Base-by-base conservation (phyloP, 37 sponge, comb jelly and placozoan species). In the Beroe ovata region DNA sequence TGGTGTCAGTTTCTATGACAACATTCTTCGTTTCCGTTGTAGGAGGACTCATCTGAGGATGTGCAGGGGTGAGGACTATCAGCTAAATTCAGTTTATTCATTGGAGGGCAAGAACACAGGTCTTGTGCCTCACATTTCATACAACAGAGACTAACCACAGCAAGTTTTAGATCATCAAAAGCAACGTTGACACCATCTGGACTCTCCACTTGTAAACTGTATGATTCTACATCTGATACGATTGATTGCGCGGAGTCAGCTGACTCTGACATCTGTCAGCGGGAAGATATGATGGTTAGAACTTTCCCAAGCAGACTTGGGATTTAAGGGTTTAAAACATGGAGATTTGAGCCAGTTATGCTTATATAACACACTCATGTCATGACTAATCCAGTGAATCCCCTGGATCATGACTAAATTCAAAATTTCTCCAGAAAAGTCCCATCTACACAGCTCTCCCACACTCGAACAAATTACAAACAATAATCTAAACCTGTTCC, bases 61-160 rank as follows among this genome's bases (percentile, higher is more conserved):
- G n/a, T n/a, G n/a, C n/a, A n/a, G n/a, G n/a, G n/a, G n/a, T n/a
- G n/a, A n/a, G n/a, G n/a, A n/a, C n/a, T n/a, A n/a, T n/a, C n/a
- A n/a, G n/a, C n/a, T n/a, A n/a, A n/a, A n/a, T n/a, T n/a, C n/a
- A n/a, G n/a, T n/a, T n/a, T n/a, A n/a, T n/a, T n/a, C n/a, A n/a
- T n/a, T n/a, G n/a, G n/a, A n/a, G n/a, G n/a, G n/a, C n/a, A n/a
- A n/a, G n/a, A n/a, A n/a, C n/a, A n/a, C n/a, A n/a, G n/a, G n/a
- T n/a, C n/a, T n/a, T n/a, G n/a, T n/a, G n/a, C n/a, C n/a, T n/a
- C n/a, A n/a, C n/a, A n/a, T n/a, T n/a, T n/a, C n/a, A n/a, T n/a
- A n/a, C n/a, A n/a, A n/a, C n/a, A n/a, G n/a, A n/a, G 21, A 36
- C 84, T 3, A 8, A 77, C 84, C 41, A 77, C 84, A n/a, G 84